phyloP scores from a whole-genome alignment of 2,888 invertebrate species.

The Eremobia ochroleuca region DNA sequence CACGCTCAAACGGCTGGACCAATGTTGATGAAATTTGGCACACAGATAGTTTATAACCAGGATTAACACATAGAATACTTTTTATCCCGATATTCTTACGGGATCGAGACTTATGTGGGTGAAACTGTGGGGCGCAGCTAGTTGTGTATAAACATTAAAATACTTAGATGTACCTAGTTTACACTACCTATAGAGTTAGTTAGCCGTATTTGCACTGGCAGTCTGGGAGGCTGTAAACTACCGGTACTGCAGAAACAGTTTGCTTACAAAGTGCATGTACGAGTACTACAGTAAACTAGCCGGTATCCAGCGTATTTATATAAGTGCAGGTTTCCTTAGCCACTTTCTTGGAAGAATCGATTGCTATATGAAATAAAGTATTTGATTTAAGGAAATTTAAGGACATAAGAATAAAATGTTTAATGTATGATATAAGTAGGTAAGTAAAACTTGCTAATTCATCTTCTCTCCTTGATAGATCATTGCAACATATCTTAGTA shows the following conservation, averaged over 20 bases:
- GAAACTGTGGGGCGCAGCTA: too few relatives aligned
- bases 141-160: constrained; percentile 36
- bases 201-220: constrained; percentile 23
- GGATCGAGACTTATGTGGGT: too few relatives aligned
- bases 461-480: constrained; percentile 1
- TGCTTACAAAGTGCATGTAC: constrained; percentile 41
- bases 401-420: neutral
- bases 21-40: too few relatives aligned
- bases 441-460: neutral
- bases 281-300: constrained; percentile 34
- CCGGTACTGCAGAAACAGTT: constrained; percentile 44
- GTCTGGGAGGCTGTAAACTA: constrained; percentile 15
- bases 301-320: constrained; percentile 3
- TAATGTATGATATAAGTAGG: neutral
- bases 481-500: neutral
- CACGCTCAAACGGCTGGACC: too few relatives aligned
- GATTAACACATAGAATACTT: too few relatives aligned
- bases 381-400: neutral
- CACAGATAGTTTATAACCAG: too few relatives aligned
- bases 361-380: neutral
- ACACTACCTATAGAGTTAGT: constrained; percentile 15
- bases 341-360: neutral
- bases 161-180: constrained; percentile 27
- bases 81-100: too few relatives aligned
- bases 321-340: constrained; percentile 10